phyloP scores from a whole-genome alignment of 2,888 invertebrate species.

The Drosophila kokeensis region DNA sequence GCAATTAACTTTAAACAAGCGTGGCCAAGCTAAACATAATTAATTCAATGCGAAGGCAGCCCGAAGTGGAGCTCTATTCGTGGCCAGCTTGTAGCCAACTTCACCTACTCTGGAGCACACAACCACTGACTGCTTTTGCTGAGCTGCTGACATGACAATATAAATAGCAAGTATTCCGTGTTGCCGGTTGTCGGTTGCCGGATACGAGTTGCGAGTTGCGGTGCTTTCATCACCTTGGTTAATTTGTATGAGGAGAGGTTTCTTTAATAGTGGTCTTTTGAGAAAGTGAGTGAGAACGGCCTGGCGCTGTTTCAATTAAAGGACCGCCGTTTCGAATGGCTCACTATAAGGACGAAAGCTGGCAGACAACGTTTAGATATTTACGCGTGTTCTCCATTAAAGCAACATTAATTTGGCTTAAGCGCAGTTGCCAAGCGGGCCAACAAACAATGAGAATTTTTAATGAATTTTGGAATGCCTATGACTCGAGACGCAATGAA shows the following conservation, averaged over 20 bases:
- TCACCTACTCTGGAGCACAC: constrained; percentile 4
- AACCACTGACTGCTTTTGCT: constrained; percentile 6
- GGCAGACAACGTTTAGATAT: constrained; percentile 39
- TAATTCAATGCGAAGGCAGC: constrained; percentile 56
- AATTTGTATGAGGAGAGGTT: constrained; percentile 57
- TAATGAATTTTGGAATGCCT: constrained; percentile 52
- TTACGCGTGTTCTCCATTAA: constrained; percentile 72
- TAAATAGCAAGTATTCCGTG: constrained; percentile 41
- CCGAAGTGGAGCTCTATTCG: constrained; percentile 31
- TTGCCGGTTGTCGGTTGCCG: constrained; percentile 11
- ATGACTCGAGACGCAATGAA: constrained; percentile 31
- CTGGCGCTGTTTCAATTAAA: constrained; percentile 57
- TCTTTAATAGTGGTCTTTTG: constrained; percentile 40
- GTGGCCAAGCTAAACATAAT: constrained; percentile 63
- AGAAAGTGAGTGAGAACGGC: constrained; percentile 57
- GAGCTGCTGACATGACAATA: constrained; percentile 44
- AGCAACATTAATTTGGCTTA: constrained; percentile 61
- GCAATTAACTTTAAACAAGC: constrained; percentile 68
- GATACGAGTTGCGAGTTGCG: constrained; percentile 19
- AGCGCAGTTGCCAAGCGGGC: constrained; percentile 41
- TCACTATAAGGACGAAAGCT: constrained; percentile 14
- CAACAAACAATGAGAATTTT: constrained; percentile 61
- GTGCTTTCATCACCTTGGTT: constrained; percentile 55
- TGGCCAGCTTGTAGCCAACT: constrained; percentile 51
- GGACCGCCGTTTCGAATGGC: constrained; percentile 24